Percentiles rank a stretch among this genome's conserved stretches.
Evolutionary conservation across 2,113 vertebrate species (phyloP).

Genomic region (Gallinago undulata): DNA sequence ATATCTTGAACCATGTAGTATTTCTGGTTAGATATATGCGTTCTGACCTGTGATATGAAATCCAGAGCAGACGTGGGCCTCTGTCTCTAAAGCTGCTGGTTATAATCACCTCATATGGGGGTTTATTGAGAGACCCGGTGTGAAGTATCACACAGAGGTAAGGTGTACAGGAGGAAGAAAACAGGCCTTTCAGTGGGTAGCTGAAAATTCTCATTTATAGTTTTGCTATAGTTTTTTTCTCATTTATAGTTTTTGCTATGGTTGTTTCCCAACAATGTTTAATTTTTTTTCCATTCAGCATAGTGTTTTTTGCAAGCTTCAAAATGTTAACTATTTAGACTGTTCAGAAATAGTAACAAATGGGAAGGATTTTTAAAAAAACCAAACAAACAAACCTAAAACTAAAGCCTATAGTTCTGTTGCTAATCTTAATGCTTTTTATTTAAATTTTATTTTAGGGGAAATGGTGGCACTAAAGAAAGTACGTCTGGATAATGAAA

Average conservation of each 20-base stretch:
- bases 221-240: background rate
- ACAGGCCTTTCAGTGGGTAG: background rate
- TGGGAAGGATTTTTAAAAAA: background rate
- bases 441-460: slow-evolving; percentile 68
- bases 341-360: background rate
- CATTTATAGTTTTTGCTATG: background rate
- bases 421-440: background rate
- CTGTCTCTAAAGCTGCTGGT: background rate
- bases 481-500: slow-evolving; percentile 86
- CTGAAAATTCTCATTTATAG: background rate
- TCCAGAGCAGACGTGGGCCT: background rate
- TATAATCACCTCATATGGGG: background rate
- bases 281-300: background rate
- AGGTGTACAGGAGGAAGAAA: background rate
- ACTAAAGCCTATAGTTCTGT: background rate
- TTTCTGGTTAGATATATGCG: accelerated
- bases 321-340: background rate
- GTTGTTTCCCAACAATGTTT: background rate
- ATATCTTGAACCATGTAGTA: accelerated
- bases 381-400: background rate
- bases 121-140: background rate
- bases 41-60: background rate
- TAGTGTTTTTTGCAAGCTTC: background rate
- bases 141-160: background rate
- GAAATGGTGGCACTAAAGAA: slow-evolving; percentile 89